Percentiles rank a stretch among this genome's conserved stretches.
Evolutionary conservation across 2,797 vertebrate genomes (phyloP).

Genomic region (Tapera naevia): DNA sequence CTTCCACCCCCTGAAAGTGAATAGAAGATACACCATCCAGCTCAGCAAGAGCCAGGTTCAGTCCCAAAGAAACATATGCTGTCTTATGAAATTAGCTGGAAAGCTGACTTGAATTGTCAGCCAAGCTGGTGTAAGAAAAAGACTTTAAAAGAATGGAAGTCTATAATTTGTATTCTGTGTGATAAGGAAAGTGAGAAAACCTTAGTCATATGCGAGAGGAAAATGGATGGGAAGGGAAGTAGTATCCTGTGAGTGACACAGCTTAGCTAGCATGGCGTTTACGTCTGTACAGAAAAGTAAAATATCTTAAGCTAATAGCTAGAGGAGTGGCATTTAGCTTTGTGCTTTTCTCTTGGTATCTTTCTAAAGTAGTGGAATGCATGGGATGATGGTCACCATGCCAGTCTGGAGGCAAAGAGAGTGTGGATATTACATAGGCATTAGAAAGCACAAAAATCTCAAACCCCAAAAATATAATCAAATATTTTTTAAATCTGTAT

Average conservation of each 20-base stretch:
- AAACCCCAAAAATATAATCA: background rate
- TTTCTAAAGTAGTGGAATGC: background rate
- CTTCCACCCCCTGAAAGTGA: background rate
- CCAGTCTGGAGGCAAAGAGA: background rate
- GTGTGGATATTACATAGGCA: background rate
- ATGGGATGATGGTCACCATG: background rate
- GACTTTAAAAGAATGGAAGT: constrained; percentile 21
- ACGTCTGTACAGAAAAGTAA: background rate
- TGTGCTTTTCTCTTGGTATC: background rate
- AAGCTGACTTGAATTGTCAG: constrained; percentile 27
- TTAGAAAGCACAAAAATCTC: background rate
- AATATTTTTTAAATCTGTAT: background rate
- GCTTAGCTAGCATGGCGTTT: background rate
- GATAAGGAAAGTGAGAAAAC: constrained; percentile 10
- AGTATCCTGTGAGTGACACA: background rate
- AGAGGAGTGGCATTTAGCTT: background rate
- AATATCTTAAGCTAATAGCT: background rate
- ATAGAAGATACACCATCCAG: background rate
- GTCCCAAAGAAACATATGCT: constrained; percentile 26
- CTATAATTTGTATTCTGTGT: background rate
- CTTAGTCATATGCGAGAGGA: background rate
- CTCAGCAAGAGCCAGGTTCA: background rate
- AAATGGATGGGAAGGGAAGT: background rate
- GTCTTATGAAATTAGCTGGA: constrained; percentile 32
- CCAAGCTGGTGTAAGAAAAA: constrained; percentile 23